Evolutionary conservation across 1,140 invertebrate species (phyloP), one percentile per base, ranked within the genome.

Genomic region (Oreohelix idahoensis): DNA sequence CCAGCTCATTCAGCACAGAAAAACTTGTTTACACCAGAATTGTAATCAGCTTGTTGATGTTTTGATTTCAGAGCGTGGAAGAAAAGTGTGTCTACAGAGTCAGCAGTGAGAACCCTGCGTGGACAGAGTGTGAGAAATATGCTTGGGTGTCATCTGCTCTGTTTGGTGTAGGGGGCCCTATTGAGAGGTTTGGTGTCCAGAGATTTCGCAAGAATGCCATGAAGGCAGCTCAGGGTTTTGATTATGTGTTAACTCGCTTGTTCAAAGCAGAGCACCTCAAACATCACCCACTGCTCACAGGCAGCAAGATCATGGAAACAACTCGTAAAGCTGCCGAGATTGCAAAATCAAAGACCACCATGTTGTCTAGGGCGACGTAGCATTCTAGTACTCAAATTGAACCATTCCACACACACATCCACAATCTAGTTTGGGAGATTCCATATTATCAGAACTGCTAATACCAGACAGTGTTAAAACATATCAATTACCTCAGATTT

Each of bases 101-200:
- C 75, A 94, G 94, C 83, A 94, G 95, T 11, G 95, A 96, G 70
- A 95, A 96, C 89, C 93, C 94, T 15, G 94, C 94, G 15, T 95
- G 95, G 92, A 98, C 97, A 5, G 91, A 96, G 39, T 96, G 96
- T 15, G 93, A 95, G 63, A 94, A 97, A 82, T 95, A 95, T 0
- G 97, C 96, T 0, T 97, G 96, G 95, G 95, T 98, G 38, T 96
- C 96, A 87, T 97, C 96, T 26, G 75, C 80, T 2, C 95, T 98
- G 17, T 96, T 95, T 92, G 97, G 97, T 35, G 96, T 98, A 89
- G 95, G 96, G n/a, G 92, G 95, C 71, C 95, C 97, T 0, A 97
- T 98, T 73, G 95, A 96, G 86, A 95, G 96, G 2, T 98, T 98
- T 93, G 97, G 96, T 17, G 93, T 97, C 74, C 96, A 98, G 71